Conservation (phyloP, 2,113 vertebrate genomes). For the Leiothrix lutea region DNA sequence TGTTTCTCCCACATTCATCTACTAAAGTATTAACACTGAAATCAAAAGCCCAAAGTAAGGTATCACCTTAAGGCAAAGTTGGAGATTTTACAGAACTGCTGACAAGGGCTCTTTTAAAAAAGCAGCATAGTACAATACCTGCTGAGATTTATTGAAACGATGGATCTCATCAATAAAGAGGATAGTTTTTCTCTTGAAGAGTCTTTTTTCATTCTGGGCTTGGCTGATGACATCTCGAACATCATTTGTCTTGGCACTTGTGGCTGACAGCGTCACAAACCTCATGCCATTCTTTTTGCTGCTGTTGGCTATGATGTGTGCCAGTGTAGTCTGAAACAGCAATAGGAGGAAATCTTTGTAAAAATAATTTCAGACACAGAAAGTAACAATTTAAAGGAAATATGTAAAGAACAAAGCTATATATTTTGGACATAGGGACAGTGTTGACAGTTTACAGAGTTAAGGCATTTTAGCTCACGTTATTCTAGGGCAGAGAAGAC, state of each 20-base stretch:
- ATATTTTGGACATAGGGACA: background rate
- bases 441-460: background rate
- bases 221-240: slow-evolving; percentile 95
- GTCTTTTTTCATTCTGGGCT: slow-evolving; percentile 91
- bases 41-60: background rate
- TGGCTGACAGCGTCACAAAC: slow-evolving; percentile 91
- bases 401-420: background rate
- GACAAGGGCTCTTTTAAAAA: background rate
- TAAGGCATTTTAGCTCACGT: background rate
- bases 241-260: slow-evolving; percentile 86
- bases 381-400: background rate
- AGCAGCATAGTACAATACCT: slow-evolving; percentile 70
- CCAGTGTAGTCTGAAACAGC: slow-evolving; percentile 88
- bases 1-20: background rate
- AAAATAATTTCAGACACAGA: background rate
- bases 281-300: slow-evolving; percentile 85
- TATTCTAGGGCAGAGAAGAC: background rate
- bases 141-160: slow-evolving; percentile 96
- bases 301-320: slow-evolving; percentile 90
- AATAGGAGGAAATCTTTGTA: background rate
- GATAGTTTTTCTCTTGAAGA: slow-evolving; percentile 94
- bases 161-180: slow-evolving; percentile 98
- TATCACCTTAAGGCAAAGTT: background rate
- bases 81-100: background rate
- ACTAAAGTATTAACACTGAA: background rate